Conservation (phyloP, 2,797 vertebrate genomes). For the Scolopax rusticola region DNA sequence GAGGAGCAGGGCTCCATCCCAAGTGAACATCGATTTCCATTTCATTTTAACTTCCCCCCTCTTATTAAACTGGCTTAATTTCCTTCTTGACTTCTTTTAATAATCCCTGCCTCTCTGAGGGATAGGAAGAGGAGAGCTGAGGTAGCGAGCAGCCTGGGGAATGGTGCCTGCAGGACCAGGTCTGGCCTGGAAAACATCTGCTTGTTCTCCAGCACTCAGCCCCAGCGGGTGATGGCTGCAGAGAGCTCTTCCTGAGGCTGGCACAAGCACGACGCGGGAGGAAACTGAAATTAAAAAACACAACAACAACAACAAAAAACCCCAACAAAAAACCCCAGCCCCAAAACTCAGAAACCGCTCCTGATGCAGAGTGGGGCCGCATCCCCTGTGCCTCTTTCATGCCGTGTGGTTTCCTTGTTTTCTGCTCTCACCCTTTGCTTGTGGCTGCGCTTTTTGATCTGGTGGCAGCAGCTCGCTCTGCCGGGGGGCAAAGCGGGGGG, state of each 20-base stretch:
- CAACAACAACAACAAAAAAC: background rate
- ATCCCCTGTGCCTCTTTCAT: background rate
- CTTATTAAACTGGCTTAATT: constrained; percentile 51
- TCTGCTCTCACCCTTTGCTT: constrained; percentile 38
- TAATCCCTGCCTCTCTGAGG: background rate
- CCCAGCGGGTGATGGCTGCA: background rate
- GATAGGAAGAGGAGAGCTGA: background rate
- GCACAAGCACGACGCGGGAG: background rate
- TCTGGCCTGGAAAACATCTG: background rate
- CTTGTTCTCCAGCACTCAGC: background rate
- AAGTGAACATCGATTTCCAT: constrained; percentile 61
- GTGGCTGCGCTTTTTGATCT: constrained; percentile 65
- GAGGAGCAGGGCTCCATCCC: constrained; percentile 44
- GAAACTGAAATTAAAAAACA: background rate
- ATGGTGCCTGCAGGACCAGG: background rate
- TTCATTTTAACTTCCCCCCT: constrained; percentile 44
- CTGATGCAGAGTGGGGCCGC: background rate
- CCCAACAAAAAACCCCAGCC: background rate
- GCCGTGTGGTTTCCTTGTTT: constrained; percentile 52
- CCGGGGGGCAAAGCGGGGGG: background rate
- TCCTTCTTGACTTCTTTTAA: constrained; percentile 59
- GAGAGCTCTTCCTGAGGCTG: background rate
- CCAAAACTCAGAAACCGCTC: background rate
- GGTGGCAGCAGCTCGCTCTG: background rate
- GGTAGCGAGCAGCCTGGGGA: background rate